phyloP scores from a whole-genome alignment of 64 coral and sea anemone species.

The Montipora sp. region DNA sequence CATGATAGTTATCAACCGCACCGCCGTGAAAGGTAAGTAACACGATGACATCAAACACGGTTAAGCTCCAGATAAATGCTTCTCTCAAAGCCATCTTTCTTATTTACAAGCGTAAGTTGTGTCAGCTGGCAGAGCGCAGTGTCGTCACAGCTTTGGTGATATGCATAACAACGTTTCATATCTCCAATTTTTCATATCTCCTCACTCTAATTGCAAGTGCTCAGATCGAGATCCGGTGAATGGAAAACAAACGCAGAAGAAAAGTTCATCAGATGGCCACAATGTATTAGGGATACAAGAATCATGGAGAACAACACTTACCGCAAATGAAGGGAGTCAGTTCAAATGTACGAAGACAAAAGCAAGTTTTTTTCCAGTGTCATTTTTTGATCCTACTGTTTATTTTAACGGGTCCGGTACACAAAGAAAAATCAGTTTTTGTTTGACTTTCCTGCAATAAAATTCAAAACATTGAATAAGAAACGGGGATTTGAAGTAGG shows the following conservation, averaged over 20 bases:
- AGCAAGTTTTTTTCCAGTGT: too few species aligned
- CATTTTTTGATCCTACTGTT: neutral
- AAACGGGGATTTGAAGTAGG: neutral
- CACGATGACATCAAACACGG: neutral
- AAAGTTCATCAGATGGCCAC: neutral
- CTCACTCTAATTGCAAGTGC: neutral
- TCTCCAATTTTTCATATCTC: neutral
- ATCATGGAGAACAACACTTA: too few species aligned
- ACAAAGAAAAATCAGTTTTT: neutral
- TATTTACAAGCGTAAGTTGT: neutral
- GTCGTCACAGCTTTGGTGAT: neutral
- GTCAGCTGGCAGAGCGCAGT: neutral
- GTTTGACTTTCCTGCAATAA: too few species aligned
- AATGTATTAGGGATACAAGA: neutral
- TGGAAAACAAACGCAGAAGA: neutral
- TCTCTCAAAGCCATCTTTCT: neutral
- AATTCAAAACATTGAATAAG: too few species aligned
- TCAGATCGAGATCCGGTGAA: neutral
- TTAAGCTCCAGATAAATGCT: neutral
- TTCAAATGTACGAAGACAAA: too few species aligned
- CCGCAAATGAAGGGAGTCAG: too few species aligned
- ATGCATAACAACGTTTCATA: neutral
- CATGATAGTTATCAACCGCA: conserved; percentile 10
- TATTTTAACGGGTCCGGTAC: neutral
- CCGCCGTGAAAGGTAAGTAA: neutral